These are phyloP conservation scores for Microplitis demolitor DNA, from an alignment of 1,140 invertebrate species.

Conservation along the genomic window DNA sequence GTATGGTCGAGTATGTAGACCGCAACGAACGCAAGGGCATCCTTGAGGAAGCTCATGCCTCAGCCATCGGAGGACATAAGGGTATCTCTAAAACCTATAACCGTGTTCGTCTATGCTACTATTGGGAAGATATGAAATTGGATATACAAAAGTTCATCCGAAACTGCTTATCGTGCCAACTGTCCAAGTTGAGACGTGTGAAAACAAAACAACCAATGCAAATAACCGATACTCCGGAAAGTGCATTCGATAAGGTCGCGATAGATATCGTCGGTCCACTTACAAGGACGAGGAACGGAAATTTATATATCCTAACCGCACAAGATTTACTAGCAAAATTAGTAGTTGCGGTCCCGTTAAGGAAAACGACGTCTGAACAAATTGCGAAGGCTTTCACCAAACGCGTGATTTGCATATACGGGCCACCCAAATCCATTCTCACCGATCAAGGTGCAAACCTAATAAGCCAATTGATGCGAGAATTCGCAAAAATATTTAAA, in stretches of 20 bases:
- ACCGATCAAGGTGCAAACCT: neutral
- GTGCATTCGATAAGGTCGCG: neutral
- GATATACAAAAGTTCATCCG: neutral
- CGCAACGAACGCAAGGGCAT: too few relatives aligned
- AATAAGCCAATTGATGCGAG: neutral
- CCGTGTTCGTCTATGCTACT: neutral
- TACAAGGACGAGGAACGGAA: neutral
- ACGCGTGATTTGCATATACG: neutral
- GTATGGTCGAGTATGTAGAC: too few relatives aligned
- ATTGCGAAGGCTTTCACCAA: neutral
- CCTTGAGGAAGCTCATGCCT: too few relatives aligned
- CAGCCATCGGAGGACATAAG: neutral
- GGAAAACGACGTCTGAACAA: neutral
- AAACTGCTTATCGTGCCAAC: neutral
- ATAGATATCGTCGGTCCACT: constrained; percentile 3
- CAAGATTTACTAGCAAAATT: neutral
- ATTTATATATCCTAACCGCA: neutral
- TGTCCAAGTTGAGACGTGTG: neutral
- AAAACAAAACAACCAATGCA: neutral
- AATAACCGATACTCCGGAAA: neutral
- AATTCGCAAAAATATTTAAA: neutral
- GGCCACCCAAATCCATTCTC: neutral
- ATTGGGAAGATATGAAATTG: neutral
- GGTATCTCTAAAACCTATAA: neutral
- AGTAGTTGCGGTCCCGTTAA: neutral